These are phyloP conservation scores for Muscicapa comitata DNA, from an alignment of 2,797 vertebrate genomes.

Conservation along the genomic window DNA sequence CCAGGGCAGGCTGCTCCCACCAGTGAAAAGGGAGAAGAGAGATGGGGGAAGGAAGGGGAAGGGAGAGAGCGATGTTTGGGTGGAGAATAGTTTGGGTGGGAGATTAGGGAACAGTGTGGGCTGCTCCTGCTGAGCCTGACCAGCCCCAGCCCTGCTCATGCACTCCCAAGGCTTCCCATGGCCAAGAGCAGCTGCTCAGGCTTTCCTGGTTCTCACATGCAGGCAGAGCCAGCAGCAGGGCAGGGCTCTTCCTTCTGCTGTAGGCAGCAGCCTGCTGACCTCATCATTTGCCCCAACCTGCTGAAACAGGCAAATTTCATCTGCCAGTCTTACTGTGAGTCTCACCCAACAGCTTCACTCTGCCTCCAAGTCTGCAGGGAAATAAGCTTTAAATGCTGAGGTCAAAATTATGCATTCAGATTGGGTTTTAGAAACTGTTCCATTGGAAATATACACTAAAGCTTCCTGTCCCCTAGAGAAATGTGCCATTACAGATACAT, in stretches of 20 bases:
- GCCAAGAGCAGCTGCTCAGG: background rate
- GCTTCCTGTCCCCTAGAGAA: background rate
- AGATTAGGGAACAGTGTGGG: background rate
- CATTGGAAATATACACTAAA: background rate
- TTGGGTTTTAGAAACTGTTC: background rate
- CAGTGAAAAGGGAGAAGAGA: background rate
- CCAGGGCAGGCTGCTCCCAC: background rate
- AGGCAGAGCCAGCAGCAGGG: background rate
- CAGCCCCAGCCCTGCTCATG: background rate
- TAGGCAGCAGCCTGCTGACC: background rate
- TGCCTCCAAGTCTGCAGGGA: background rate
- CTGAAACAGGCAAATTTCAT: background rate
- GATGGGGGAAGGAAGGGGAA: background rate
- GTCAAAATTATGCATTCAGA: background rate
- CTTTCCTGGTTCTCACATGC: background rate
- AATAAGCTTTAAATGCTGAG: background rate
- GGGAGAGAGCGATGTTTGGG: fast-evolving
- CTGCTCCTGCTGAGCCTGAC: background rate
- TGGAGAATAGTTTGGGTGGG: background rate
- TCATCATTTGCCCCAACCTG: fast-evolving
- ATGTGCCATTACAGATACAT: background rate
- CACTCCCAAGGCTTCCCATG: background rate
- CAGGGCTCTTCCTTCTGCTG: background rate
- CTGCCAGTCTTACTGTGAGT: background rate
- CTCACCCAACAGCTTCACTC: background rate